A percentile compares a stretch with the other conserved stretches of the same genome.
These are phyloP conservation scores for Ashinkailepas kermadecensis DNA, from an alignment of 2,888 invertebrate species.

Conservation along the genomic window DNA sequence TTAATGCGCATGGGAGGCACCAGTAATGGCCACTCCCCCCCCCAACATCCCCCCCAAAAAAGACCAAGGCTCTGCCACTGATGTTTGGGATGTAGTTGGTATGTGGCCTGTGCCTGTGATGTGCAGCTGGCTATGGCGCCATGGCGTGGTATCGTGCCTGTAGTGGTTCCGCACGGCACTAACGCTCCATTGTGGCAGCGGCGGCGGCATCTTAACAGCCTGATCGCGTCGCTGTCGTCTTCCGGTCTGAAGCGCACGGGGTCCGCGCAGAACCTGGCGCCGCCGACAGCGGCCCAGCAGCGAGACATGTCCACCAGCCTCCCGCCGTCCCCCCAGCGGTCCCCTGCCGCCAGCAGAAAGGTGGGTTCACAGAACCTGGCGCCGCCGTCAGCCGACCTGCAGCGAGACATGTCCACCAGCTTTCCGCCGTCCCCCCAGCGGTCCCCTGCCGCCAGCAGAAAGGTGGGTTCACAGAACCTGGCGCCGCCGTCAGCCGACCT, in stretches of 20 bases:
- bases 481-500: too few species aligned
- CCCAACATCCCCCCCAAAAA: too few species aligned
- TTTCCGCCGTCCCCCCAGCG: background rate
- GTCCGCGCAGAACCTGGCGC: conserved; percentile 60
- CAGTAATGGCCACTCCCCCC: too few species aligned
- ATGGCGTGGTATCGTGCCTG: too few species aligned
- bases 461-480: too few species aligned
- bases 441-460: too few species aligned
- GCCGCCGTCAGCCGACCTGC: background rate
- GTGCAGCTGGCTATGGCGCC: too few species aligned
- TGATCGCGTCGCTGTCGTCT: conserved; percentile 33
- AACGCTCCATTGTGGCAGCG: background rate
- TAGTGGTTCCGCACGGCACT: background rate
- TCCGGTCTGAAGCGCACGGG: conserved; percentile 60
- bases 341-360: conserved; percentile 38
- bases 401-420: background rate
- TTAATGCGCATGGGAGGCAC: too few species aligned
- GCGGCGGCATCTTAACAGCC: background rate
- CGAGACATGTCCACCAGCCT: conserved; percentile 38
- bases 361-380: background rate
- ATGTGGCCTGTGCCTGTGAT: too few species aligned
- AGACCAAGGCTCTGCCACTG: too few species aligned
- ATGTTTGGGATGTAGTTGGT: too few species aligned
- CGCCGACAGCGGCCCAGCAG: conserved; percentile 44
- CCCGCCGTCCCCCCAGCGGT: conserved; percentile 40